These are phyloP conservation scores for Lepilemur septentrionalis DNA, from an alignment of 2,797 vertebrate species.

Conservation along the genomic window DNA sequence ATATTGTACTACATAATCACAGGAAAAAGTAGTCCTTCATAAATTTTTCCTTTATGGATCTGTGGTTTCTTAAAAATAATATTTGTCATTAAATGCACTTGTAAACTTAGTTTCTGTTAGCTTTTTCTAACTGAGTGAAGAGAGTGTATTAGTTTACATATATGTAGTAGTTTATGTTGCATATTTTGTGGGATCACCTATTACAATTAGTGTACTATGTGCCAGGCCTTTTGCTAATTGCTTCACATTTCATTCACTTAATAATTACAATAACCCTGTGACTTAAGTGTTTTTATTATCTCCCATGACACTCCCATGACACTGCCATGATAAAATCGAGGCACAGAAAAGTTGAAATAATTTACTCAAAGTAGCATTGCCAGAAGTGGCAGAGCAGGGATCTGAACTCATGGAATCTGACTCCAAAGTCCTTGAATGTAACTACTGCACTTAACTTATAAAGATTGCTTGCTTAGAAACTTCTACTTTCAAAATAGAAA, in stretches of 20 bases:
- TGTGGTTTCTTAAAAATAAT: background rate
- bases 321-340: background rate
- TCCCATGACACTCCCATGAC: background rate
- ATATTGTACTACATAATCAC: background rate
- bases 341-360: background rate
- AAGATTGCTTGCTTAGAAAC: background rate
- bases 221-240: background rate
- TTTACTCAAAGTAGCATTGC: background rate
- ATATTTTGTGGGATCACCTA: background rate
- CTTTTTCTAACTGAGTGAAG: background rate
- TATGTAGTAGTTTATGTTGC: background rate
- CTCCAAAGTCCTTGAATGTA: background rate
- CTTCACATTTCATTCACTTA: background rate
- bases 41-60: background rate
- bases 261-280: background rate
- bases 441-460: background rate
- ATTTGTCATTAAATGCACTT: constrained; percentile 2
- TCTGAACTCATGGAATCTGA: constrained; percentile 19
- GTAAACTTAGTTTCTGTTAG: background rate
- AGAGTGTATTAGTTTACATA: background rate
- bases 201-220: background rate
- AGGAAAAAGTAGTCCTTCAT: background rate
- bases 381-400: background rate
- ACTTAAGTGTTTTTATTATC: background rate
- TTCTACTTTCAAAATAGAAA: background rate